Evolutionary conservation across 2,113 vertebrate genomes (phyloP).

Genomic region (Catharus bicknelli): DNA sequence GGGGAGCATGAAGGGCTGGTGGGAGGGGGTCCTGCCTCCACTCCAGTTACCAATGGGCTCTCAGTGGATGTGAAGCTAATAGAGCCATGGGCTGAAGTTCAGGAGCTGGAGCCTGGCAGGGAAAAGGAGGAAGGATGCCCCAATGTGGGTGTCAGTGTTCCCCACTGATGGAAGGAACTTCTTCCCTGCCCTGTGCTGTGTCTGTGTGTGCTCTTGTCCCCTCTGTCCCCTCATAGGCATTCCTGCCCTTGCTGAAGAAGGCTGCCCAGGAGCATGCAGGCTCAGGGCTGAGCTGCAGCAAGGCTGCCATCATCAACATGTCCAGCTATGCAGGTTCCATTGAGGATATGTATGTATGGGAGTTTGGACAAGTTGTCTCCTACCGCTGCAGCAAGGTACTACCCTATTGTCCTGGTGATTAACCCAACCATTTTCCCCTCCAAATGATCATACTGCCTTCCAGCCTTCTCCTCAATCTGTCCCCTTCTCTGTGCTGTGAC

Average conservation of each 20-base stretch:
- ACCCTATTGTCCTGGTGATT: rapidly evolving
- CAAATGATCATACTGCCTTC: rapidly evolving
- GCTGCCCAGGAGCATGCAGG: not conserved
- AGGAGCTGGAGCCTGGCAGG: too few relatives aligned
- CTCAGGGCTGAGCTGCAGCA: constrained; percentile 11
- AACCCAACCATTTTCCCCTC: not conserved
- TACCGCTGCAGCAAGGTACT: constrained; percentile 64
- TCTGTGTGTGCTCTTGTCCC: rapidly evolving
- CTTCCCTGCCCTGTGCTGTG: not conserved
- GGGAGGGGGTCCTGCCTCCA: too few relatives aligned
- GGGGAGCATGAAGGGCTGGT: too few relatives aligned
- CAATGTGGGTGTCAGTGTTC: not conserved
- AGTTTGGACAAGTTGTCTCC: not conserved
- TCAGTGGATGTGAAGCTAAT: too few relatives aligned
- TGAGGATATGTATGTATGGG: not conserved
- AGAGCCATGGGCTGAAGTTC: too few relatives aligned
- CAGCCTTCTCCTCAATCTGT: rapidly evolving
- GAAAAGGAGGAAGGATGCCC: too few relatives aligned
- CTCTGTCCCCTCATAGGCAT: rapidly evolving
- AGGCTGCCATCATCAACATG: constrained; percentile 47
- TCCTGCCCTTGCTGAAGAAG: constrained; percentile 41
- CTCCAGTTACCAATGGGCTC: too few relatives aligned
- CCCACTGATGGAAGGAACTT: rapidly evolving
- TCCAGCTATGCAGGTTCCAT: constrained; percentile 47
- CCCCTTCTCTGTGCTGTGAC: not conserved